Conservation (phyloP, 2,797 vertebrate genomes). For the Paratrypauchen microcephalus region DNA sequence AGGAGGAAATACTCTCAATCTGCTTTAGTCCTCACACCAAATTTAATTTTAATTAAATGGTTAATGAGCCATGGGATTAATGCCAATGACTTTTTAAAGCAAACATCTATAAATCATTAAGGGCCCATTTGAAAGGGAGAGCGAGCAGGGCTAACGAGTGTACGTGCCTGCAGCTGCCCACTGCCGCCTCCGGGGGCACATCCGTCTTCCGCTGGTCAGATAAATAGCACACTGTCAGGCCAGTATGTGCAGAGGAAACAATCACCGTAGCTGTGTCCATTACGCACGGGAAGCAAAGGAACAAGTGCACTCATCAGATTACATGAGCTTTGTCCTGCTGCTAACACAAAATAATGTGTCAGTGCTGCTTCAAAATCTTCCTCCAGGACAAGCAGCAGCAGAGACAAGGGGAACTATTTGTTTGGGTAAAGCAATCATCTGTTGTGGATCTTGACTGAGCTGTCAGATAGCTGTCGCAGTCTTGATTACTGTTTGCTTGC, state of each 20-base stretch:
- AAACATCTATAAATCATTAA: constrained; percentile 88
- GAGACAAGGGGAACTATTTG: not conserved
- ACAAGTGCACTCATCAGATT: not conserved
- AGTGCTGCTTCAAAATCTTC: not conserved
- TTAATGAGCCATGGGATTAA: constrained; percentile 89
- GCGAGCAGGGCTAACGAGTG: constrained; percentile 63
- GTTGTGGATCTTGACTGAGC: not conserved
- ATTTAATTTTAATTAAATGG: constrained; percentile 88
- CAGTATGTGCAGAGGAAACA: constrained; percentile 40
- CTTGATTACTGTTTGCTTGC: not conserved
- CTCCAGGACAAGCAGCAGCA: not conserved
- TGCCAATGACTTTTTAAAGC: constrained; percentile 87
- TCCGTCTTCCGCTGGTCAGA: constrained; percentile 40
- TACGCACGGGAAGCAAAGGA: constrained; percentile 1
- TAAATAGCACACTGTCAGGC: constrained; percentile 27
- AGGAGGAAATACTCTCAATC: constrained; percentile 80
- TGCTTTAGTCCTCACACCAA: constrained; percentile 81
- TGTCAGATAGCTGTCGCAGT: not conserved
- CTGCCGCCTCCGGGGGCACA: constrained; percentile 31
- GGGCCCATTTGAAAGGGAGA: constrained; percentile 75
- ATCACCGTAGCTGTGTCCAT: constrained; percentile 5
- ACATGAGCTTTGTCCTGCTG: not conserved
- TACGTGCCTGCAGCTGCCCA: constrained; percentile 70
- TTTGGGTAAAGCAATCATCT: not conserved
- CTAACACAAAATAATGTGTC: not conserved